These are phyloP conservation scores for Nasonia vitripennis DNA, from an alignment of 1,140 invertebrate genomes.

Conservation along the genomic window DNA sequence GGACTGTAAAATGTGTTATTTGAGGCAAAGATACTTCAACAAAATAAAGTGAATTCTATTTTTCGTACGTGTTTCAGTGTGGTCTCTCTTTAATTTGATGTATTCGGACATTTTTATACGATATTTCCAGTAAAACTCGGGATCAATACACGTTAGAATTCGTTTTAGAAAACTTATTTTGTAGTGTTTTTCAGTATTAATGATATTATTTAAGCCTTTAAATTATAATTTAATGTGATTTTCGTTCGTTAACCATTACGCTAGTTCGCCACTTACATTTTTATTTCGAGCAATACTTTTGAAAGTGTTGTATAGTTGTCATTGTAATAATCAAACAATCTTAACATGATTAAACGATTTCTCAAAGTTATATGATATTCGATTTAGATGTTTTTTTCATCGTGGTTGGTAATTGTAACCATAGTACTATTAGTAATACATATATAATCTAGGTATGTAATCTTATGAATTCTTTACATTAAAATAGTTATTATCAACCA, in stretches of 20 bases:
- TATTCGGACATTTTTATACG: background rate
- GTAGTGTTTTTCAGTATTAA: slow-evolving; percentile 3
- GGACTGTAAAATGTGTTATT: background rate
- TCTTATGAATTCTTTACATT: slow-evolving; percentile 6
- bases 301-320: background rate
- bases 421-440: background rate
- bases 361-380: slow-evolving; percentile 9
- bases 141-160: slow-evolving; percentile 19
- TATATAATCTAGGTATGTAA: slow-evolving; percentile 6
- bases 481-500: slow-evolving; percentile 20
- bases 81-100: too few relatives aligned
- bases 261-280: background rate
- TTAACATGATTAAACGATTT: slow-evolving; percentile 26
- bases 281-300: background rate
- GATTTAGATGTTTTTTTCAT: slow-evolving; percentile 22
- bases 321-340: background rate
- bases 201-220: slow-evolving; percentile 20
- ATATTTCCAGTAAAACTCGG: background rate
- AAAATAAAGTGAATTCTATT: background rate
- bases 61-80: too few relatives aligned
- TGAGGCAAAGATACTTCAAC: background rate
- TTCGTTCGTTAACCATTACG: background rate
- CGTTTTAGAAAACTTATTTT: slow-evolving; percentile 11
- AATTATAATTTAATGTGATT: background rate
- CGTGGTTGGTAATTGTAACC: slow-evolving; percentile 22